Conservation (phyloP, 2,113 vertebrate genomes). For the Chinchilla lanigera region DNA sequence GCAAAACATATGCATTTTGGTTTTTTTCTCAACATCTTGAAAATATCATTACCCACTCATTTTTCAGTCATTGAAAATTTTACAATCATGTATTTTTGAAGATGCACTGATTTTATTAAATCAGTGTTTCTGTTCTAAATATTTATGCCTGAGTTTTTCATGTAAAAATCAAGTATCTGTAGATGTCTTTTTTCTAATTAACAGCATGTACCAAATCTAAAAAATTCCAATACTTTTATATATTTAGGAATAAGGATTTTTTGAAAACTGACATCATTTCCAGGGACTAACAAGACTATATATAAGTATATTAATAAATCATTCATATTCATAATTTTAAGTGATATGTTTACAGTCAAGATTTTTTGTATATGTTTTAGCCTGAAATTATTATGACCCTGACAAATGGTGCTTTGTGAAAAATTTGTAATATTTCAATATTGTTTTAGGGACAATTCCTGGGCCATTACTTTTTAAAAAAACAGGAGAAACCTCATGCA, state of each 20-base stretch:
- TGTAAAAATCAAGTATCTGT: neutral
- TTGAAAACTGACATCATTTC: neutral
- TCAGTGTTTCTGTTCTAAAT: neutral
- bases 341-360: neutral
- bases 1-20: neutral
- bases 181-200: neutral
- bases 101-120: neutral
- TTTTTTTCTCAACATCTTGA: neutral
- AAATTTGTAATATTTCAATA: conserved; percentile 18
- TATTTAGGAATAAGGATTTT: neutral
- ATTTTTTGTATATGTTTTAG: neutral
- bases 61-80: neutral
- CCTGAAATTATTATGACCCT: conserved; percentile 29
- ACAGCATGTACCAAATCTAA: neutral
- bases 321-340: conserved; percentile 33
- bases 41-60: neutral
- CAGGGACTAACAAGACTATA: neutral
- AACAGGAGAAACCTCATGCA: neutral
- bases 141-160: neutral
- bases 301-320: neutral
- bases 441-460: conserved; percentile 65
- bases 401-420: neutral
- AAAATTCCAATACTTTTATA: conserved; percentile 1
- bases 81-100: neutral
- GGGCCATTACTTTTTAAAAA: conserved; percentile 33